Conservation (phyloP, 1,140 invertebrate species). For the Drosophila nasuta region DNA sequence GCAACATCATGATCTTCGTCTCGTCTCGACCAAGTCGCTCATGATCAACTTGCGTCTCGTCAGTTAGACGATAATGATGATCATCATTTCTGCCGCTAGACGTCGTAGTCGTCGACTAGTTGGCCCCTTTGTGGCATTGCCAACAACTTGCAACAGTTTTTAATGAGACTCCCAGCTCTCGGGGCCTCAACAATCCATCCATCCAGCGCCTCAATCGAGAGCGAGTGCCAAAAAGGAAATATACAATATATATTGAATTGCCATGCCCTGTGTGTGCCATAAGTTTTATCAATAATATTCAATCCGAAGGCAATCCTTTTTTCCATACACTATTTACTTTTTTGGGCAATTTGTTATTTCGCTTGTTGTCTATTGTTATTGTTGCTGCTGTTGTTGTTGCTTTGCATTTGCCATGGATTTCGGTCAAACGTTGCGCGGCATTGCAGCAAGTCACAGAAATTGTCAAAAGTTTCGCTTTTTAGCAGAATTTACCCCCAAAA, state of each 20-base stretch:
- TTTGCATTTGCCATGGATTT: slow-evolving; percentile 59
- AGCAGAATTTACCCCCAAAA: slow-evolving; percentile 52
- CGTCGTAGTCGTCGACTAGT: slow-evolving; percentile 25
- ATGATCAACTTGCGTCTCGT: slow-evolving; percentile 71
- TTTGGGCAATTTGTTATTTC: slow-evolving; percentile 56
- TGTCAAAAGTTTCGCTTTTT: slow-evolving; percentile 62
- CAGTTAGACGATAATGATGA: slow-evolving; percentile 54
- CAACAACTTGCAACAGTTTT: slow-evolving; percentile 36
- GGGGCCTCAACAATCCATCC: neutral
- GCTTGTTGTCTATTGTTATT: slow-evolving; percentile 10
- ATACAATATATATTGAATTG: slow-evolving; percentile 49
- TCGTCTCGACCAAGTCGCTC: slow-evolving; percentile 35
- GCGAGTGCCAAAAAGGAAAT: slow-evolving; percentile 33
- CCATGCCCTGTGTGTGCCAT: slow-evolving; percentile 32
- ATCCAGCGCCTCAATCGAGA: neutral
- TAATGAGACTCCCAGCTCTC: slow-evolving; percentile 31
- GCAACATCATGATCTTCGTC: slow-evolving; percentile 51
- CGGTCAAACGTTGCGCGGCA: slow-evolving; percentile 64
- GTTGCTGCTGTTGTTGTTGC: slow-evolving; percentile 33
- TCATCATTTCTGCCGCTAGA: slow-evolving; percentile 17
- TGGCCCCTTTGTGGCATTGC: slow-evolving; percentile 51
- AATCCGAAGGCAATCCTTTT: slow-evolving; percentile 69
- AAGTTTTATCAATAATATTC: slow-evolving; percentile 84
- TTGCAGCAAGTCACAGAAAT: slow-evolving; percentile 53
- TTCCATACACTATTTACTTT: slow-evolving; percentile 31